Percentiles rank a stretch among this genome's conserved stretches.
Evolutionary conservation across 2,888 invertebrate species (phyloP).

Genomic region (Athrips mouffetella): DNA sequence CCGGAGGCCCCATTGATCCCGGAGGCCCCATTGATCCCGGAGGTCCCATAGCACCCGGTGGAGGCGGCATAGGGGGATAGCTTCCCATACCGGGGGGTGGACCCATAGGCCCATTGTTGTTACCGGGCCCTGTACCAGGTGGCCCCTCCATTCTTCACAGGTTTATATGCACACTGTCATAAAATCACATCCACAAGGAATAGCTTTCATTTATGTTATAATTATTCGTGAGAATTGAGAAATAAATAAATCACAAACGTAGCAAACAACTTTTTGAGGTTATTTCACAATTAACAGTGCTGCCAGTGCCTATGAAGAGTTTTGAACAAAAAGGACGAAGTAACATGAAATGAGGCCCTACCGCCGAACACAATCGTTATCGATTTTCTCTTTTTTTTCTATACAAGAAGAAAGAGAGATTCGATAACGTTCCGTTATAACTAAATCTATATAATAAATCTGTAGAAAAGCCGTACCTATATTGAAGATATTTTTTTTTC

Average conservation of each 20-base stretch:
- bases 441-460: no score
- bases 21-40: conserved; percentile 26
- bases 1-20: conserved; percentile 23
- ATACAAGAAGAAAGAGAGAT: no score
- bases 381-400: no score
- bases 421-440: no score
- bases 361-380: no score
- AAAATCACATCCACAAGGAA: no score
- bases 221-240: background rate
- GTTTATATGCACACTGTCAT: background rate
- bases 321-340: no score
- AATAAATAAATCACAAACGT: background rate
- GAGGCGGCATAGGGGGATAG: conserved; percentile 57
- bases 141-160: conserved; percentile 57
- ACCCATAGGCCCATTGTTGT: conserved; percentile 49
- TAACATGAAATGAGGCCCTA: no score
- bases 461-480: no score
- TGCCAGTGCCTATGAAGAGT: no score
- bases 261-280: conserved; percentile 7
- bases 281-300: no score
- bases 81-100: conserved; percentile 47
- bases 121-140: conserved; percentile 58
- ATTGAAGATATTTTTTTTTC: no score
- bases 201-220: background rate
- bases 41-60: conserved; percentile 48